Percentiles rank a stretch among this genome's conserved stretches.
Evolutionary conservation across 1,140 invertebrate genomes (phyloP).

Genomic region (Octopus bimaculoides): DNA sequence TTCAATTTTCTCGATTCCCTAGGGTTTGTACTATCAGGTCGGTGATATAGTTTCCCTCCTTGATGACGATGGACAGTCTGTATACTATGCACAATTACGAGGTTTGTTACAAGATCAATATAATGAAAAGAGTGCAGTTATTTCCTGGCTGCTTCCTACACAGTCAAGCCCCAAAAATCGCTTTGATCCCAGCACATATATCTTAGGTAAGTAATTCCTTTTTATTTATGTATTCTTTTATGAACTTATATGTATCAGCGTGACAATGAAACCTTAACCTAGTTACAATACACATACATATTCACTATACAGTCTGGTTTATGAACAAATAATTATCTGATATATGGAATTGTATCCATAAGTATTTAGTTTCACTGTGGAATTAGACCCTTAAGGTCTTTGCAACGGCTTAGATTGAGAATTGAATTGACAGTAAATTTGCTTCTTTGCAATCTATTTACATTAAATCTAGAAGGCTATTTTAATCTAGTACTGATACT

Average conservation of each 20-base stretch:
- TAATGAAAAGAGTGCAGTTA: slow-evolving; percentile 87
- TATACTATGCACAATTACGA: slow-evolving; percentile 86
- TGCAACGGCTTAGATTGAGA: too few relatives aligned
- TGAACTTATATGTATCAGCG: not conserved
- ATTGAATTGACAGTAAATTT: too few relatives aligned
- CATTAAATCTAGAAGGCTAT: too few relatives aligned
- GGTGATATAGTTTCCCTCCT: slow-evolving; percentile 87
- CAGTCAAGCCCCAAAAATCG: slow-evolving; percentile 72
- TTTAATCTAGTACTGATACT: too few relatives aligned
- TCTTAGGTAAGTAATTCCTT: slow-evolving; percentile 67
- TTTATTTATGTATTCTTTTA: not conserved
- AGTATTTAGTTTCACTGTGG: too few relatives aligned
- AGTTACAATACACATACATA: too few relatives aligned
- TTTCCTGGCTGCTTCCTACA: slow-evolving; percentile 91
- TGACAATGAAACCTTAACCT: too few relatives aligned
- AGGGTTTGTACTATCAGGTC: slow-evolving; percentile 79
- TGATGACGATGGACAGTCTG: slow-evolving; percentile 68
- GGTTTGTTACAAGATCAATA: slow-evolving; percentile 88
- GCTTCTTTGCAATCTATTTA: too few relatives aligned
- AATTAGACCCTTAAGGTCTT: too few relatives aligned
- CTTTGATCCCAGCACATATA: slow-evolving; percentile 88
- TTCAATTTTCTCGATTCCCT: not conserved
- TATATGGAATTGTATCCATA: too few relatives aligned
- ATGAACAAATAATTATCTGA: too few relatives aligned
- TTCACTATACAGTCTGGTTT: too few relatives aligned